Evolutionary conservation across 2,113 vertebrate genomes (phyloP).

Genomic region (Nycticorax nycticorax): DNA sequence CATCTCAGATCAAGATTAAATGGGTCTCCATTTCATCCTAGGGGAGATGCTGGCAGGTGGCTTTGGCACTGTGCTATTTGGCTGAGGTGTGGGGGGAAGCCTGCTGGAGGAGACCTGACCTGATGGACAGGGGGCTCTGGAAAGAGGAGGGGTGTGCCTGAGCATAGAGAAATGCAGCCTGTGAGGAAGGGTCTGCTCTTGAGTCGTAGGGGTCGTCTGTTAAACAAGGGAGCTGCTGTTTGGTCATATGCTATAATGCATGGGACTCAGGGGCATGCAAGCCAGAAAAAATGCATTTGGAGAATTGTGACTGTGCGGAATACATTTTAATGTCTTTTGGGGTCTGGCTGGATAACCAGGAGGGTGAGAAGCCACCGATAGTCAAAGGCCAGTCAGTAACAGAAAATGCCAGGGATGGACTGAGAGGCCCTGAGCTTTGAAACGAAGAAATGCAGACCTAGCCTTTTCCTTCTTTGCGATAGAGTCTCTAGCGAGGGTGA

Average conservation of each 20-base stretch:
- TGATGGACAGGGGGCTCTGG: not conserved
- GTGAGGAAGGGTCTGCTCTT: not conserved
- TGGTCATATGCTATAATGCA: fast-evolving
- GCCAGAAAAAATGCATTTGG: not conserved
- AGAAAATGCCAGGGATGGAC: not conserved
- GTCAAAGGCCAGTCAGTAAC: not conserved
- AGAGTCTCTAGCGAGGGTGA: not conserved
- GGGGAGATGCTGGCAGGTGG: not conserved
- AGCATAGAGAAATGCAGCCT: not conserved
- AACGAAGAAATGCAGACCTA: not conserved
- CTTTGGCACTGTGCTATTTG: not conserved
- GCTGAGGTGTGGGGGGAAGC: not conserved
- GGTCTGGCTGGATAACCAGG: not conserved
- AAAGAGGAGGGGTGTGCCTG: not conserved
- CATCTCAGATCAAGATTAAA: not conserved
- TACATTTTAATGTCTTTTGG: not conserved
- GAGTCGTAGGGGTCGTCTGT: fast-evolving
- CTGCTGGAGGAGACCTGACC: not conserved
- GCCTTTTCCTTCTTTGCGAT: not conserved
- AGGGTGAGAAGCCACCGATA: not conserved
- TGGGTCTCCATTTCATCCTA: not conserved
- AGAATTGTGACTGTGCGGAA: not conserved
- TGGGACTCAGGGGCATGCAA: not conserved
- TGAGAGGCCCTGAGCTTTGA: not conserved
- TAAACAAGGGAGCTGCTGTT: not conserved